phyloP scores from a whole-genome alignment of 1,140 invertebrate genomes.

The Copidosoma floridanum region DNA sequence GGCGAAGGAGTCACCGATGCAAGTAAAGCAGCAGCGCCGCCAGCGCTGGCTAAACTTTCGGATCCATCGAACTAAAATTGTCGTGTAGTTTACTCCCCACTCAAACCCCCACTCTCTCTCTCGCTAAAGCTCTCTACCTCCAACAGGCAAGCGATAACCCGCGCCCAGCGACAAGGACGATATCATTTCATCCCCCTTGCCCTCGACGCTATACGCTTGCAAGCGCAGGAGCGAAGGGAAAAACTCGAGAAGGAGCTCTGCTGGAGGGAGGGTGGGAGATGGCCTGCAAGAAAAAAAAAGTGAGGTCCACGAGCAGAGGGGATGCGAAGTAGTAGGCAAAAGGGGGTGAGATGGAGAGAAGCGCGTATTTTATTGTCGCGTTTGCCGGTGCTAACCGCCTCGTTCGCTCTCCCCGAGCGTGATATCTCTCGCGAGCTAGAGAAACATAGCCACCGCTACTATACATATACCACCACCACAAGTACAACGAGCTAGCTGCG shows the following conservation, averaged over 20 bases:
- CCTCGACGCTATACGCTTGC: slow-evolving; percentile 2
- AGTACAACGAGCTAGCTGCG: too few species aligned
- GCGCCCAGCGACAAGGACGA: slow-evolving; percentile 11
- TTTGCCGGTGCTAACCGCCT: slow-evolving; percentile 46
- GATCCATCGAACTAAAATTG: slow-evolving; percentile 57
- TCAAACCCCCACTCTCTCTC: slow-evolving; percentile 32
- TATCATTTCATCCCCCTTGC: not conserved
- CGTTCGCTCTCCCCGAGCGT: slow-evolving; percentile 6
- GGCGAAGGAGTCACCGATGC: slow-evolving; percentile 51
- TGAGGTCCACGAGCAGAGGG: too few species aligned
- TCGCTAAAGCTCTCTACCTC: slow-evolving; percentile 25
- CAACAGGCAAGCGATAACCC: not conserved
- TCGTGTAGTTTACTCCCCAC: slow-evolving; percentile 52
- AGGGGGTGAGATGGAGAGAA: slow-evolving; percentile 28
- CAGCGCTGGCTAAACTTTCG: slow-evolving; percentile 50
- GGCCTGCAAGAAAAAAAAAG: not conserved
- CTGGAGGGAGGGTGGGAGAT: not conserved
- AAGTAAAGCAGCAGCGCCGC: slow-evolving; percentile 50
- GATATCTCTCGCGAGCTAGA: too few species aligned
- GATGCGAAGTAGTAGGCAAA: too few species aligned
- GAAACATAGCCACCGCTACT: too few species aligned
- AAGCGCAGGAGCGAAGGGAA: slow-evolving; percentile 14
- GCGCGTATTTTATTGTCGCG: slow-evolving; percentile 52
- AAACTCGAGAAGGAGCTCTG: not conserved
- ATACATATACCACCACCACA: too few species aligned